A percentile compares a stretch with the other conserved stretches of the same genome.
phyloP scores from a whole-genome alignment of 2,797 vertebrate species.

The Spinus olivaceus region DNA sequence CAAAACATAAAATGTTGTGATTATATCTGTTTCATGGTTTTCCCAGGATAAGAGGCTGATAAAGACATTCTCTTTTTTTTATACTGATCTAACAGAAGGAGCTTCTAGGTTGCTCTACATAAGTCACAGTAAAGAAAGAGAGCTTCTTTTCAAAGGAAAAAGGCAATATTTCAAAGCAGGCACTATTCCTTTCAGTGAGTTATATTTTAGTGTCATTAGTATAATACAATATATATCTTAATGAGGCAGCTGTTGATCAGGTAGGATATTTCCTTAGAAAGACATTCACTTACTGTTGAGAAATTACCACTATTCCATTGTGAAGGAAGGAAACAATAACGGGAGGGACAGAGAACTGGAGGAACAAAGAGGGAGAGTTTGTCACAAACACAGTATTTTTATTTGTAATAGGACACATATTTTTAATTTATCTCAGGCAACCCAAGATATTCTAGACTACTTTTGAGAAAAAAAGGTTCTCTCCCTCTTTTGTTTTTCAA shows the following conservation, averaged over 20 bases:
- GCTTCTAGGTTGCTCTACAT: neutral
- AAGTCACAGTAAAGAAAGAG: neutral
- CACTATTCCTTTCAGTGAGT: neutral
- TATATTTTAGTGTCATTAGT: neutral
- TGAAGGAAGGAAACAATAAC: neutral
- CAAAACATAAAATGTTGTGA: neutral
- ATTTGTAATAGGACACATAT: neutral
- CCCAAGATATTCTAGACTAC: neutral
- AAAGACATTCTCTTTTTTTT: neutral
- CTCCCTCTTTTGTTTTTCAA: neutral
- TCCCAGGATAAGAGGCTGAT: neutral
- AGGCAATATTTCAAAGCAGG: neutral
- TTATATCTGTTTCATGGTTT: neutral
- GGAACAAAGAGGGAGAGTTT: neutral
- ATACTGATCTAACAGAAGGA: neutral
- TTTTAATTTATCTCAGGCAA: neutral
- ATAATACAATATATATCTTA: neutral
- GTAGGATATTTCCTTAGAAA: neutral
- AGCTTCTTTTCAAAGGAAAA: neutral
- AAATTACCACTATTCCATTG: neutral
- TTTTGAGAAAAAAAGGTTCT: neutral
- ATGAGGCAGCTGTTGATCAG: neutral
- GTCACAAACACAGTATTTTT: neutral
- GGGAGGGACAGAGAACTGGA: neutral
- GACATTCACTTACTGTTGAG: accelerated